Evolutionary conservation across 1,140 invertebrate genomes (phyloP).

Genomic region (Ceratoteleas bidentatus): DNA sequence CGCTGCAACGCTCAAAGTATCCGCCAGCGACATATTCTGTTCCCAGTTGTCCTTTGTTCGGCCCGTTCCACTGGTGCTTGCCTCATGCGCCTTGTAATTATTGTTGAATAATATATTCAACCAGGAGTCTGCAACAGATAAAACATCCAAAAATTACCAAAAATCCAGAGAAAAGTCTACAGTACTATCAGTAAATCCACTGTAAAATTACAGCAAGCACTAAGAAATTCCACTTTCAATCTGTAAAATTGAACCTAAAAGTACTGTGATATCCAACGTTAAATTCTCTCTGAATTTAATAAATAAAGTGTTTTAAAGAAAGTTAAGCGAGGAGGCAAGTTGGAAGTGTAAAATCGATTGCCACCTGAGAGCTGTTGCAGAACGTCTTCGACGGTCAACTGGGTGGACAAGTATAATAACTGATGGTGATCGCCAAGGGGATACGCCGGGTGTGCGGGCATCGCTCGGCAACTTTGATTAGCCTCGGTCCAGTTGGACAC

Average conservation of each 20-base stretch:
- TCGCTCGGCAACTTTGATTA: constrained; percentile 71
- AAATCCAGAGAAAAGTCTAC: no score
- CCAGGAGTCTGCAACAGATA: constrained; percentile 79
- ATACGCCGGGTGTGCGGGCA: constrained; percentile 79
- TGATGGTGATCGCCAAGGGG: constrained; percentile 83
- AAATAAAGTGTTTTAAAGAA: neutral
- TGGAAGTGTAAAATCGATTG: constrained; percentile 16
- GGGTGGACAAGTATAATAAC: constrained; percentile 87
- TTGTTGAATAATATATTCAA: constrained; percentile 72
- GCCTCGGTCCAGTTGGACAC: constrained; percentile 67
- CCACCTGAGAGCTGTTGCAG: constrained; percentile 83
- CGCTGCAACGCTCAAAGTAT: constrained; percentile 88
- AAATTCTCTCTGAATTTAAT: no score
- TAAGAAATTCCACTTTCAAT: no score
- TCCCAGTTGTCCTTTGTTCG: constrained; percentile 79
- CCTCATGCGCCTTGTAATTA: constrained; percentile 75
- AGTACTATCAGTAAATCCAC: no score
- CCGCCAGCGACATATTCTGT: constrained; percentile 81
- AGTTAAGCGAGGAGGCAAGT: neutral
- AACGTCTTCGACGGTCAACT: constrained; percentile 86
- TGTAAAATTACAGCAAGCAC: no score
- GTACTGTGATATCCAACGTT: no score
- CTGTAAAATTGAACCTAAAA: no score
- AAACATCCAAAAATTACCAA: no score
- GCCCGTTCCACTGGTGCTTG: constrained; percentile 70